Conservation (phyloP, 2,888 invertebrate species). For the Caenorhabditis doughertyi region DNA sequence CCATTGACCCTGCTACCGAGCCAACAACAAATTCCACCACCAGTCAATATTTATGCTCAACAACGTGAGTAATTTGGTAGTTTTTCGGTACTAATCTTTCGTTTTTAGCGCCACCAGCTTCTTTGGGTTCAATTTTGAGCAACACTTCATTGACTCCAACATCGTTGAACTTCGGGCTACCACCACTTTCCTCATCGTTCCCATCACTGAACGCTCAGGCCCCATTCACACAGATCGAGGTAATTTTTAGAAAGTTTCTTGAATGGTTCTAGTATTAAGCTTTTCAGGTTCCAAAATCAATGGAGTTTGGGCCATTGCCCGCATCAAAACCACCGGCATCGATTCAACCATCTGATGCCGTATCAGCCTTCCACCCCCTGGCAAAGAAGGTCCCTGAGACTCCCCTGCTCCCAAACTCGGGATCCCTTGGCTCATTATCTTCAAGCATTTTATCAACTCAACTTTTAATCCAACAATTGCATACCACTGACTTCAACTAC, state of each 20-base stretch:
- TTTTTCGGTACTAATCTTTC: not conserved
- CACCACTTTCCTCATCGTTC: conserved; percentile 38
- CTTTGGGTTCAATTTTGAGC: conserved; percentile 46
- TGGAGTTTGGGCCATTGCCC: conserved; percentile 64
- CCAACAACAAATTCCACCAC: conserved; percentile 37
- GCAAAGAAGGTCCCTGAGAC: conserved; percentile 22
- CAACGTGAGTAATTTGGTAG: conserved; percentile 7
- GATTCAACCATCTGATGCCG: conserved; percentile 28
- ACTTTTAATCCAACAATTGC: conserved; percentile 66
- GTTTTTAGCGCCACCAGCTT: conserved; percentile 27
- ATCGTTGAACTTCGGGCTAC: conserved; percentile 38
- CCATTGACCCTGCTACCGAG: conserved; percentile 27
- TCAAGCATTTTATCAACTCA: conserved; percentile 62
- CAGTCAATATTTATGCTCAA: conserved; percentile 57
- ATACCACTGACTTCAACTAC: conserved; percentile 53
- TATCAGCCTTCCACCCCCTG: conserved; percentile 53
- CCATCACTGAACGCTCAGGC: conserved; percentile 46
- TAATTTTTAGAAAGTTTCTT: not conserved
- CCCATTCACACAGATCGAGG: conserved; percentile 61
- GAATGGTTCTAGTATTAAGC: too few relatives aligned
- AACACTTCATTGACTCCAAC: conserved; percentile 26
- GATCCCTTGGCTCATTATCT: conserved; percentile 44
- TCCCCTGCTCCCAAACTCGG: conserved; percentile 12
- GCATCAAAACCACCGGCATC: conserved; percentile 63
- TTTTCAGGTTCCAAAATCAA: conserved; percentile 46